Conservation (phyloP, 2,888 invertebrate genomes). For the Pristionchus japonicus region DNA sequence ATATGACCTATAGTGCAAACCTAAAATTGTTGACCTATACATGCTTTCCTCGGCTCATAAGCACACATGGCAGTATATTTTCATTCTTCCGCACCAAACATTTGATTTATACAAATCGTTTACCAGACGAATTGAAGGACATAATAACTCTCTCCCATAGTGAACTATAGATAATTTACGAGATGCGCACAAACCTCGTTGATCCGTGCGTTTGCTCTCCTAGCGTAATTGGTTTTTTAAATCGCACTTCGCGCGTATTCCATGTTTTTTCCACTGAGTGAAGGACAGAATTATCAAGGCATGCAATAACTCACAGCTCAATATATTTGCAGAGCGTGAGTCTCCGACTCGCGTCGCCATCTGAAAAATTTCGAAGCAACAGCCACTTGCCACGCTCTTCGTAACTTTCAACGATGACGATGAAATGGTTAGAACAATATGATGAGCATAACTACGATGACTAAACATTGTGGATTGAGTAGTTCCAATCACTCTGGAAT, state of each 20-base stretch:
- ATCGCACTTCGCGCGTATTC: background rate
- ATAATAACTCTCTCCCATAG: background rate
- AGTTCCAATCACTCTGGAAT: no score
- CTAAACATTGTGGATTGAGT: no score
- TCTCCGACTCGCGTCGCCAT: background rate
- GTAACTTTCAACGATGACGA: slow-evolving; percentile 57
- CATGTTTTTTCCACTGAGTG: no score
- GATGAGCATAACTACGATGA: background rate
- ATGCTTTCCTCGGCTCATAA: no score
- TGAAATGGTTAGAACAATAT: slow-evolving; percentile 46
- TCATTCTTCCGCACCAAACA: no score
- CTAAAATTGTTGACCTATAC: no score
- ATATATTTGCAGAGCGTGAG: background rate
- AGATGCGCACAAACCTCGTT: background rate
- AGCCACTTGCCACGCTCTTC: slow-evolving; percentile 56
- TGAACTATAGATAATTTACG: background rate
- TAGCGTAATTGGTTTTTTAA: background rate
- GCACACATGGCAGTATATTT: no score
- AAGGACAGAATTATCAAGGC: no score
- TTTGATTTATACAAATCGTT: no score
- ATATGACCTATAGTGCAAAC: no score
- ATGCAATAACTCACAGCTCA: background rate
- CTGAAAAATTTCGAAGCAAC: slow-evolving; percentile 24
- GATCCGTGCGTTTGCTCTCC: background rate
- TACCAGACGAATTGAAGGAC: no score